Percentiles rank a stretch among this genome's conserved stretches.
Conservation (phyloP, 2,797 vertebrate species). For the Pangasius krempfi region DNA sequence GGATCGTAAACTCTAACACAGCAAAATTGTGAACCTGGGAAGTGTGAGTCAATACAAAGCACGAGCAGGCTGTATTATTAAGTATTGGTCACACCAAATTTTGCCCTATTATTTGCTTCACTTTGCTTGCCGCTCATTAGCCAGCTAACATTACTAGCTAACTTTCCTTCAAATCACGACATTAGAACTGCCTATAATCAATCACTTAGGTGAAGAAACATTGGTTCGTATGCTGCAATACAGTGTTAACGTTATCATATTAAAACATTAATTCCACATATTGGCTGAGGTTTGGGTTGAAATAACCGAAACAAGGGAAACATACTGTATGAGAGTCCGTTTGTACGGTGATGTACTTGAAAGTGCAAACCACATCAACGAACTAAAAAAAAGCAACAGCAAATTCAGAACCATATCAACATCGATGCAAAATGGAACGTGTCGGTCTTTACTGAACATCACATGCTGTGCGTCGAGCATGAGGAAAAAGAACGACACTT, state of each 20-base stretch:
- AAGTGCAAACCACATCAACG: background rate
- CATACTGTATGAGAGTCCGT: background rate
- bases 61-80: background rate
- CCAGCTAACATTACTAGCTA: background rate
- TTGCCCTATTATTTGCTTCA: background rate
- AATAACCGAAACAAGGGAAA: background rate
- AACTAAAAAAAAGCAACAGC: background rate
- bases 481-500: background rate
- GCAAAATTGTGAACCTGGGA: background rate
- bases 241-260: background rate
- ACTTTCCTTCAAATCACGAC: too few species aligned
- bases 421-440: background rate
- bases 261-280: background rate
- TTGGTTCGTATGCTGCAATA: background rate
- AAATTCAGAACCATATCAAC: background rate
- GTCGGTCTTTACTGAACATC: background rate
- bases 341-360: background rate
- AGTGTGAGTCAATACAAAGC: too few species aligned
- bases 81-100: background rate
- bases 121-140: background rate
- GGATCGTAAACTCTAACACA: background rate
- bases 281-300: background rate
- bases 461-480: background rate
- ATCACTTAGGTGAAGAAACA: background rate
- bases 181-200: background rate